Evolutionary conservation across 2,113 vertebrate genomes (phyloP).

Genomic region (Sphyrna mokarran): DNA sequence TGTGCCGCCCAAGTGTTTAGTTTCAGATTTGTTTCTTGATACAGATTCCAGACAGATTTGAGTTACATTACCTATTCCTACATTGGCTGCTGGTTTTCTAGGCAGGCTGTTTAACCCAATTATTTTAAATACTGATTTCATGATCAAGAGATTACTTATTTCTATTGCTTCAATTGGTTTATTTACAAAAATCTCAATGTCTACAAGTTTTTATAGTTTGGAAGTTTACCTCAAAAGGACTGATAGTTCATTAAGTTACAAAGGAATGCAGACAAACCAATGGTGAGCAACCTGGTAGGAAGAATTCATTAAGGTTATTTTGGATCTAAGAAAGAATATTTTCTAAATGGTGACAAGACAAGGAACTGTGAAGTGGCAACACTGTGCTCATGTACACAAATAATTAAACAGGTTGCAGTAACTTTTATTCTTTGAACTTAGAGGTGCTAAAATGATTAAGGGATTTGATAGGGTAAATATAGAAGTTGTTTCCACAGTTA

Average conservation of each 20-base stretch:
- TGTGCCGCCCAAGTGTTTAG: no score
- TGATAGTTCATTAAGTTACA: not conserved
- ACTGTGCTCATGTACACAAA: not conserved
- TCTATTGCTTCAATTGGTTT: not conserved
- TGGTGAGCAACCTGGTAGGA: not conserved
- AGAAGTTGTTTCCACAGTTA: not conserved
- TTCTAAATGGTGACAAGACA: not conserved
- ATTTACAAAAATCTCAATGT: not conserved
- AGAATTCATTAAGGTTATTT: not conserved
- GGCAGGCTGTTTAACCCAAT: not conserved
- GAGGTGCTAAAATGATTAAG: not conserved
- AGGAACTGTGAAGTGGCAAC: no score
- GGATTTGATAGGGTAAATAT: not conserved
- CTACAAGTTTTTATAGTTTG: not conserved
- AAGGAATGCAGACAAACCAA: not conserved
- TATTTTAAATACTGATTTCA: not conserved
- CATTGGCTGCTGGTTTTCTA: not conserved
- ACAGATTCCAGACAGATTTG: not conserved
- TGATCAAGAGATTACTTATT: not conserved
- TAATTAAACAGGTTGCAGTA: no score
- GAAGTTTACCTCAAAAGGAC: not conserved
- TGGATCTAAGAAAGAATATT: not conserved
- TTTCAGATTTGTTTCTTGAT: not conserved
- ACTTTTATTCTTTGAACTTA: not conserved
- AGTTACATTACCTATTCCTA: not conserved